Evolutionary conservation across 2,888 invertebrate species (phyloP).

Genomic region (Lasioglossum lativentre): DNA sequence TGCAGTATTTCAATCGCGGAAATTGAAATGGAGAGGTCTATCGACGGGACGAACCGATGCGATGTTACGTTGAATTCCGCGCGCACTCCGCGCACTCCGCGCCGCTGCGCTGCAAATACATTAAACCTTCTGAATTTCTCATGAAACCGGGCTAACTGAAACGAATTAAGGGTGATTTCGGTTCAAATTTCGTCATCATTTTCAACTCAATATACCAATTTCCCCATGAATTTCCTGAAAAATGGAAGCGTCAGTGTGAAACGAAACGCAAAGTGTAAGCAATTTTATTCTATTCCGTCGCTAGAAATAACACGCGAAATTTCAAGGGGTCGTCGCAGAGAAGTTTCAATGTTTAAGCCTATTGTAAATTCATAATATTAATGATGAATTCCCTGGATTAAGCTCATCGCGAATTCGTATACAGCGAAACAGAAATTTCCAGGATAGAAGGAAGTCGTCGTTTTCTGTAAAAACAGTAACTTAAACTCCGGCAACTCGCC

Average conservation of each 20-base stretch:
- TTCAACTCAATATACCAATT: background rate
- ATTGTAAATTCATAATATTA: no score
- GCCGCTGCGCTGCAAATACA: background rate
- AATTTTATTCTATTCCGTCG: background rate
- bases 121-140: background rate
- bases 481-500: background rate
- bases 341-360: no score
- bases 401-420: background rate
- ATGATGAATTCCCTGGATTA: no score
- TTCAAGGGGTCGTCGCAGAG: no score
- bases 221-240: background rate
- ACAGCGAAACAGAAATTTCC: background rate
- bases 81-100: background rate
- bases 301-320: background rate
- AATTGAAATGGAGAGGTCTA: background rate
- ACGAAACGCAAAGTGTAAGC: background rate
- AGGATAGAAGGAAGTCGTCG: background rate
- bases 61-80: background rate
- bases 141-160: background rate
- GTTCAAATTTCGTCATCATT: background rate
- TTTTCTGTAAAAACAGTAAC: background rate
- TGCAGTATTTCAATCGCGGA: slow-evolving; percentile 2
- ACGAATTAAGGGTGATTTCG: background rate
- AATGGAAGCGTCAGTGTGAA: background rate
- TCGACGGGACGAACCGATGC: background rate